Conservation (phyloP, 2,113 vertebrate genomes). For the Arenaria interpres region DNA sequence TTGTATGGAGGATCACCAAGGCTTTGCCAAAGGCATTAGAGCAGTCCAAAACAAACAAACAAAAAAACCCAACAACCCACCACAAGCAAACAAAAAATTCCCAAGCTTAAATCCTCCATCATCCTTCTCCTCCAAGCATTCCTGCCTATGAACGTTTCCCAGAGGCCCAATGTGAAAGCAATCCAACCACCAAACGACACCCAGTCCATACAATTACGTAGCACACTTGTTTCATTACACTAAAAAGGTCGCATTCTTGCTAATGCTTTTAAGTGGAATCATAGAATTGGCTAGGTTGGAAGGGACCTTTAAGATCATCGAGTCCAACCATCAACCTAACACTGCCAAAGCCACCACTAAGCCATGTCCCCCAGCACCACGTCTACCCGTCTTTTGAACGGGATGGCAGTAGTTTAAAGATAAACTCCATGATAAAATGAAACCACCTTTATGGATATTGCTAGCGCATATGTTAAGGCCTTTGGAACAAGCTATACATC, state of each 20-base stretch:
- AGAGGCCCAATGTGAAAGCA: neutral
- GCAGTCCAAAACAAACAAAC: neutral
- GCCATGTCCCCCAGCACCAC: too few species aligned
- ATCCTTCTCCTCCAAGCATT: neutral
- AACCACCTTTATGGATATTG: neutral
- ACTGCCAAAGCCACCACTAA: too few species aligned
- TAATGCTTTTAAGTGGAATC: neutral
- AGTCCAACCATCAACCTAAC: too few species aligned
- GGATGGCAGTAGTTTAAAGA: neutral
- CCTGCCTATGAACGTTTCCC: neutral
- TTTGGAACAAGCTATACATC: neutral
- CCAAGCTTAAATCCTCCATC: neutral
- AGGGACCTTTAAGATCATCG: too few species aligned
- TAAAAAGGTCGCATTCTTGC: neutral
- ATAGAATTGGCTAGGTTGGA: too few species aligned
- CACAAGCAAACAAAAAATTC: neutral
- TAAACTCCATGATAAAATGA: neutral
- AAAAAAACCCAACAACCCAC: neutral
- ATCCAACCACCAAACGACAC: neutral
- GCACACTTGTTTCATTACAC: neutral
- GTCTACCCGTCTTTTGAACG: too few species aligned
- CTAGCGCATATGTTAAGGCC: neutral
- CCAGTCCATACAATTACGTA: neutral
- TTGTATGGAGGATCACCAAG: neutral
- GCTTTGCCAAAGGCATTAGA: neutral